Base-by-base conservation (phyloP, 2,888 invertebrate species). In the Drosophila ezoana region DNA sequence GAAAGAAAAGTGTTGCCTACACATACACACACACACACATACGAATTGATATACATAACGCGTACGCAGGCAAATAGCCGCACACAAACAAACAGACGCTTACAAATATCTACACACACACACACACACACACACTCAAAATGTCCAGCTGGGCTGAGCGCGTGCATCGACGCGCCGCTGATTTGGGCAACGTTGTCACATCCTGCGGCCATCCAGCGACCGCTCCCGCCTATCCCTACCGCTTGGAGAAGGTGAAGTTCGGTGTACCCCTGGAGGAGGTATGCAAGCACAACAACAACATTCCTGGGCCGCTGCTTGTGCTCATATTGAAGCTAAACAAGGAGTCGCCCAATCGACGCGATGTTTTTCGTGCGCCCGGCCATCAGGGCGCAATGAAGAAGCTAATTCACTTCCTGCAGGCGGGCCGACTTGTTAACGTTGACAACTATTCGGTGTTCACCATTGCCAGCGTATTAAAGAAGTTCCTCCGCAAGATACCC, bases 381-480 rank as follows among this genome's bases (percentile, higher is more conserved):
- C 97, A 98, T 92, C 98, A 98, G 93, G 97, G 96, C 18, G 97
- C 97, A 77, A 97, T 97, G 97, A 98, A 98, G 92, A 97, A 97
- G 91, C 94, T 98, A 40, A 97, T 97, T 85, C 97, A 97, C 90
- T 98, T 98, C 92, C 94, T 98, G 78, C 97, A 97, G 93, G 96
- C 96, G 67, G 98, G 98, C 41, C 94, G 97, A 56, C 93, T 98
- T 79, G 97, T 98, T 64, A 98, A 98, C 93, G 97, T 98, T 90
- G 97, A 97, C 91, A 98, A 98, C 92, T 98, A 97, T 92, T 98
- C 97, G 73, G 98, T 99, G 72, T 98, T 99, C 93, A 99, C 99
- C 28, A 98, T 99, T 90, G 99, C 99, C 64, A 98, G 98, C 93
- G 99, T 99, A 68, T 94, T 99, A 73, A 99, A 99, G 94, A 99